These are phyloP conservation scores for Diaphora mendica DNA, from an alignment of 2,888 invertebrate species.

Conservation along the genomic window DNA sequence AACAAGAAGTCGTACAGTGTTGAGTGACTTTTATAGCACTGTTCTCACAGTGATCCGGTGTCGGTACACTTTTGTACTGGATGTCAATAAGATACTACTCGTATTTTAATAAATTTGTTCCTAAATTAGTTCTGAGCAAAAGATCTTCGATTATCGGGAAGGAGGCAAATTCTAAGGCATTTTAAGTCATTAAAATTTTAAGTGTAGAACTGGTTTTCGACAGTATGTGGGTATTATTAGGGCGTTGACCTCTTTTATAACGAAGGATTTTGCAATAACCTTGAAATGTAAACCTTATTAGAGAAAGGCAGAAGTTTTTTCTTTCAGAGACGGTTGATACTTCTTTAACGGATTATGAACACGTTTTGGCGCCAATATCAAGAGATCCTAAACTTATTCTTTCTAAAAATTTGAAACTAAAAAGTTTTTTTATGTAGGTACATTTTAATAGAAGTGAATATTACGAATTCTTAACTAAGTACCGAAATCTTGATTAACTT, in stretches of 20 bases:
- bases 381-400: too few relatives aligned
- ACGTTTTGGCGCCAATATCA: not conserved
- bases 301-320: not conserved
- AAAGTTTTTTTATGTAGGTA: not conserved
- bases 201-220: slow-evolving; percentile 19
- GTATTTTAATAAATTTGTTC: slow-evolving; percentile 27
- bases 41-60: slow-evolving; percentile 70
- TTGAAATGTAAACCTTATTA: not conserved
- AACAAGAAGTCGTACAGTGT: slow-evolving; percentile 72
- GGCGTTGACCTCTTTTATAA: slow-evolving; percentile 14
- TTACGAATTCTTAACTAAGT: not conserved
- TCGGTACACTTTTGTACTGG: slow-evolving; percentile 58
- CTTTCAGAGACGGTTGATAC: not conserved
- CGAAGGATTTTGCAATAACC: not conserved
- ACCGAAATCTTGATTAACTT: not conserved
- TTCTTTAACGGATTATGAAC: not conserved
- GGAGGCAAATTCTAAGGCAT: slow-evolving; percentile 8
- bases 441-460: not conserved
- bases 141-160: not conserved
- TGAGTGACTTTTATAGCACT: slow-evolving; percentile 66
- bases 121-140: slow-evolving; percentile 20
- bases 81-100: slow-evolving; percentile 51
- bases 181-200: slow-evolving; percentile 16
- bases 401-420: not conserved
- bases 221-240: slow-evolving; percentile 8